Evolutionary conservation across 23 tunicate species (phyloP).

Genomic region (Trididemnum clinides): DNA sequence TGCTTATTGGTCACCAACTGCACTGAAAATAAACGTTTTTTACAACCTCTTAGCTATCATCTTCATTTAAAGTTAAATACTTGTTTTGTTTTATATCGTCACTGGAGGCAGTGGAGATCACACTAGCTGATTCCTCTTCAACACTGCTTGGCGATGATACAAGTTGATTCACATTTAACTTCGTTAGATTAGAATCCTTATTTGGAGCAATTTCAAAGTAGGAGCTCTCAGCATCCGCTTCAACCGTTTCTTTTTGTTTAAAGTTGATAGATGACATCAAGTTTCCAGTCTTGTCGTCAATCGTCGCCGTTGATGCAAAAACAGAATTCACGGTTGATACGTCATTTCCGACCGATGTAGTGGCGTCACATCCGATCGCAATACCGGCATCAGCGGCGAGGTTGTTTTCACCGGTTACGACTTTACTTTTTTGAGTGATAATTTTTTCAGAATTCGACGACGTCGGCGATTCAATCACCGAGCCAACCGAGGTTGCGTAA

Average conservation of each 20-base stretch:
- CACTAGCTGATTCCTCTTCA: no score
- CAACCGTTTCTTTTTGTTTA: background rate
- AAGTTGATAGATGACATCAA: no score
- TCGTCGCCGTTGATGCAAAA: background rate
- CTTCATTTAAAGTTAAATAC: no score
- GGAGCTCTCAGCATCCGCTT: background rate
- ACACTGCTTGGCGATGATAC: no score
- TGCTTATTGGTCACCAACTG: no score
- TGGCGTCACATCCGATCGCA: background rate
- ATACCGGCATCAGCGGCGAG: background rate
- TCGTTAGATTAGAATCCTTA: no score
- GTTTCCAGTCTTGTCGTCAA: background rate
- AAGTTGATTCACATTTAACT: no score
- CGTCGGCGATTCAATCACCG: background rate
- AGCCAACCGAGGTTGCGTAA: background rate
- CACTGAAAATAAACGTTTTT: no score
- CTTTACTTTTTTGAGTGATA: background rate
- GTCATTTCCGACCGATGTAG: background rate
- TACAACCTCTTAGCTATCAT: no score
- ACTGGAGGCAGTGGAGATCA: no score
- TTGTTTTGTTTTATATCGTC: no score
- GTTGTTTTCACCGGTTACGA: background rate
- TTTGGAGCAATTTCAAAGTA: conserved; percentile 4
- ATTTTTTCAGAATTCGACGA: background rate
- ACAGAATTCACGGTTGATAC: background rate